Percentiles rank a stretch among this genome's conserved stretches.
Evolutionary conservation across 2,888 invertebrate species (phyloP).

Genomic region (Neoascia interrupta): DNA sequence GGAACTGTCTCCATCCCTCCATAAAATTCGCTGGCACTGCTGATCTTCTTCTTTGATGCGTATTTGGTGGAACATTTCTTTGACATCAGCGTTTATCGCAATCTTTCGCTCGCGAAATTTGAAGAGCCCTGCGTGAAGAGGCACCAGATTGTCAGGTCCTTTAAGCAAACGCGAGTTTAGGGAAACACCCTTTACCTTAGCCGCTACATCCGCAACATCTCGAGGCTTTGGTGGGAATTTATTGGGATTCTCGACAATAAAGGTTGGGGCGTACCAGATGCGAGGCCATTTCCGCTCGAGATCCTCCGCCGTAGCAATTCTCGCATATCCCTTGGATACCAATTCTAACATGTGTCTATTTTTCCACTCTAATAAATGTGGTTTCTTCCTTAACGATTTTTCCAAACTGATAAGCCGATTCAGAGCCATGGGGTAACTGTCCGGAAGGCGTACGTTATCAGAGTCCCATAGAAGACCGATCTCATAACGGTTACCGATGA

Average conservation of each 20-base stretch:
- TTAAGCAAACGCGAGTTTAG: conserved; percentile 57
- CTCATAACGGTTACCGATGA: conserved; percentile 14
- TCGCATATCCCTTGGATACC: not conserved
- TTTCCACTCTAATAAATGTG: conserved; percentile 19
- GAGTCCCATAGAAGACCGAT: conserved; percentile 13
- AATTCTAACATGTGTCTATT: conserved; percentile 25
- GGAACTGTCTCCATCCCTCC: conserved; percentile 53
- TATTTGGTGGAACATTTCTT: conserved; percentile 37
- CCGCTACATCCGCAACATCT: conserved; percentile 52
- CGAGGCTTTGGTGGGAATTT: conserved; percentile 32
- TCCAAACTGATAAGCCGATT: conserved; percentile 15
- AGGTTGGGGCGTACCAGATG: conserved; percentile 71
- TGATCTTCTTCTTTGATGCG: not conserved
- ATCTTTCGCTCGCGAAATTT: conserved; percentile 38
- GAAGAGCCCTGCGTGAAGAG: conserved; percentile 24
- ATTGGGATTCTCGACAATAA: conserved; percentile 29
- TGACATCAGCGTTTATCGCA: conserved; percentile 28
- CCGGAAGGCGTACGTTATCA: not conserved
- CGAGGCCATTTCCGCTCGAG: conserved; percentile 11
- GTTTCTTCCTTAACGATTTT: conserved; percentile 31
- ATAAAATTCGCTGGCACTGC: conserved; percentile 27
- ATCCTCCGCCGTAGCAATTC: conserved; percentile 35
- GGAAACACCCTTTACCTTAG: conserved; percentile 25
- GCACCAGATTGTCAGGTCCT: conserved; percentile 28
- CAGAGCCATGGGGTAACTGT: not conserved